A percentile compares a stretch with the other conserved stretches of the same genome.
phyloP scores from a whole-genome alignment of 2,113 vertebrate genomes.

The Gadus macrocephalus region DNA sequence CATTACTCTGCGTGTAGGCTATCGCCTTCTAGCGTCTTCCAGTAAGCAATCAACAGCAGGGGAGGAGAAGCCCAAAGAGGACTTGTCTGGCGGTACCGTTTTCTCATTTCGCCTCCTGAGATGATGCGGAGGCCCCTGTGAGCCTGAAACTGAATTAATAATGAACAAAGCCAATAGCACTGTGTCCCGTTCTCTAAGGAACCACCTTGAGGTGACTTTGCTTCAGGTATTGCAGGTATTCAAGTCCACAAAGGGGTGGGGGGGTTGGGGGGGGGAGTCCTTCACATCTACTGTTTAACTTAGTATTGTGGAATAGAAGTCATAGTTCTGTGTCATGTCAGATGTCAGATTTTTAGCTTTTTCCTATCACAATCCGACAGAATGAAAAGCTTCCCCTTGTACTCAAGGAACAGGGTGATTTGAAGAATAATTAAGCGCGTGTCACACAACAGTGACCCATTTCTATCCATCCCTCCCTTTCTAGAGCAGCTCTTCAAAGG shows the following conservation, averaged over 20 bases:
- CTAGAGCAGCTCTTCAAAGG: constrained; percentile 26
- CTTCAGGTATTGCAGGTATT: constrained; percentile 45
- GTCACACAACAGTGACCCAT: constrained; percentile 27
- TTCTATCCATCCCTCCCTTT: constrained; percentile 16
- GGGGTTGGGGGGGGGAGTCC: constrained; percentile 8
- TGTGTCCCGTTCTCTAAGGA: constrained; percentile 64
- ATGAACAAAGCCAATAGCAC: constrained; percentile 71
- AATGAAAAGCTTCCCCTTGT: constrained; percentile 11
- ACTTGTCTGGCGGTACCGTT: constrained; percentile 67
- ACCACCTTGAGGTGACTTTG: constrained; percentile 75
- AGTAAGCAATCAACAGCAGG: constrained; percentile 48
- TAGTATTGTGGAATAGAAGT: too few relatives aligned
- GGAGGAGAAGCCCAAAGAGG: constrained; percentile 55
- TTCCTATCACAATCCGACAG: constrained; percentile 30
- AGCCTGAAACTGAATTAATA: constrained; percentile 75
- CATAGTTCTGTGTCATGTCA: neutral
- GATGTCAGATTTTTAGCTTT: constrained; percentile 25
- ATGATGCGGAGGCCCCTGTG: constrained; percentile 64
- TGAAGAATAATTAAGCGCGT: constrained; percentile 41
- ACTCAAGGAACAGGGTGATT: constrained; percentile 11
- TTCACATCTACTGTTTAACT: constrained; percentile 47
- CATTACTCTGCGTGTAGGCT: neutral
- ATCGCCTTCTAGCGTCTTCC: constrained; percentile 3
- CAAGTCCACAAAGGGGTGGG: constrained; percentile 8
- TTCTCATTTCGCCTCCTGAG: constrained; percentile 67